phyloP scores from a whole-genome alignment of 2,888 invertebrate genomes.

The Chaetogeoica ovagalla region DNA sequence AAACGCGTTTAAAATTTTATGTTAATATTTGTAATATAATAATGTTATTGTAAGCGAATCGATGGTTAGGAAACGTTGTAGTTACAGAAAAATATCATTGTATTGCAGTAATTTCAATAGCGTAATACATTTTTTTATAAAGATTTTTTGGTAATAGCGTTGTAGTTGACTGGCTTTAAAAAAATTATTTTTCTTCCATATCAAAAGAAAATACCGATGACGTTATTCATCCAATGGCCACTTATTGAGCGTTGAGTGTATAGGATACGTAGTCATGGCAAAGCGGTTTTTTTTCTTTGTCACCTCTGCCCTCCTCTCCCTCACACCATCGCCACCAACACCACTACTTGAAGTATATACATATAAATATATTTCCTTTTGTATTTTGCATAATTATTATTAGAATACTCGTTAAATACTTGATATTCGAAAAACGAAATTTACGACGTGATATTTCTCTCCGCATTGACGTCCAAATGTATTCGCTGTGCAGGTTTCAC shows the following conservation, averaged over 20 bases:
- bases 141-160: neutral
- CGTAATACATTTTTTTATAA: neutral
- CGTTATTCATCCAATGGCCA: neutral
- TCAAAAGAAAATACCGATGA: slow-evolving; percentile 7
- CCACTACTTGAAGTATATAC: neutral
- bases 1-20: neutral
- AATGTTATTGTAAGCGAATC: neutral
- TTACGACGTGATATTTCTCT: slow-evolving; percentile 19
- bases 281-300: slow-evolving; percentile 10
- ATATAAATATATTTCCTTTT: slow-evolving; percentile 8
- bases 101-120: neutral
- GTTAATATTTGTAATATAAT: neutral
- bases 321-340: neutral
- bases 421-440: slow-evolving; percentile 3
- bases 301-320: neutral
- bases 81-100: neutral
- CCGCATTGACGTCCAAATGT: neutral
- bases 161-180: no score
- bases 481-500: neutral
- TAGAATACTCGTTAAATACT: neutral
- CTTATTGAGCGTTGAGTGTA: neutral
- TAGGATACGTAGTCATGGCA: neutral
- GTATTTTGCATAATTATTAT: neutral
- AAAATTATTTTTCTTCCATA: neutral
- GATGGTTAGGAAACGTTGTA: neutral